These are phyloP conservation scores for Scelioninae gen. 2 DNA, from an alignment of 2,888 invertebrate genomes.

Conservation along the genomic window DNA sequence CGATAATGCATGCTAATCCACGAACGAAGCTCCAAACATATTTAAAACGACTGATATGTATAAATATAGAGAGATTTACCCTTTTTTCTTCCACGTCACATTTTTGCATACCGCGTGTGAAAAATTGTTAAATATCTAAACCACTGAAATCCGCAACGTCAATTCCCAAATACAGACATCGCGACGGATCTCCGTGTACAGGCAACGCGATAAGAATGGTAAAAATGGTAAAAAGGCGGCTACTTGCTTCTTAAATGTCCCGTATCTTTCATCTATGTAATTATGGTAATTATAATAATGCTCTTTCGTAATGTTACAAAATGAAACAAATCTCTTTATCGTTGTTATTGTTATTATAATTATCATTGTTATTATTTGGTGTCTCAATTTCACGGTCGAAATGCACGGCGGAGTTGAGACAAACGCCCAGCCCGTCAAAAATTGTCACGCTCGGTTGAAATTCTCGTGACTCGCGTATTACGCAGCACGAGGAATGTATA, in stretches of 20 bases:
- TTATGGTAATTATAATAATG: too few species aligned
- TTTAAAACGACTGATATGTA: constrained; percentile 50
- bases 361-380: too few species aligned
- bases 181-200: too few species aligned
- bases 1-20: constrained; percentile 74
- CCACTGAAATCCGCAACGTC: too few species aligned
- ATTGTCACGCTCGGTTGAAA: constrained; percentile 20
- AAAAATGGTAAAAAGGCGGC: too few species aligned
- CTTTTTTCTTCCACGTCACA: background rate
- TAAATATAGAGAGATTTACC: constrained; percentile 39
- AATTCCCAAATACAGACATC: too few species aligned
- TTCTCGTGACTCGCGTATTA: constrained; percentile 33
- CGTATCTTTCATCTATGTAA: too few species aligned
- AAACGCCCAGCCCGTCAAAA: constrained; percentile 28
- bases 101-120: constrained; percentile 17
- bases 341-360: too few species aligned
- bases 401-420: constrained; percentile 14
- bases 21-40: constrained; percentile 53
- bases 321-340: too few species aligned
- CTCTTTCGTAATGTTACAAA: too few species aligned
- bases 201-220: too few species aligned
- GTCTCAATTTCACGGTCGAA: constrained; percentile 19
- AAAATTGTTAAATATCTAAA: constrained; percentile 15
- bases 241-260: too few species aligned
- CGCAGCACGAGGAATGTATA: constrained; percentile 47